phyloP scores from a whole-genome alignment of 2,888 invertebrate genomes.

The Lagria hirta region DNA sequence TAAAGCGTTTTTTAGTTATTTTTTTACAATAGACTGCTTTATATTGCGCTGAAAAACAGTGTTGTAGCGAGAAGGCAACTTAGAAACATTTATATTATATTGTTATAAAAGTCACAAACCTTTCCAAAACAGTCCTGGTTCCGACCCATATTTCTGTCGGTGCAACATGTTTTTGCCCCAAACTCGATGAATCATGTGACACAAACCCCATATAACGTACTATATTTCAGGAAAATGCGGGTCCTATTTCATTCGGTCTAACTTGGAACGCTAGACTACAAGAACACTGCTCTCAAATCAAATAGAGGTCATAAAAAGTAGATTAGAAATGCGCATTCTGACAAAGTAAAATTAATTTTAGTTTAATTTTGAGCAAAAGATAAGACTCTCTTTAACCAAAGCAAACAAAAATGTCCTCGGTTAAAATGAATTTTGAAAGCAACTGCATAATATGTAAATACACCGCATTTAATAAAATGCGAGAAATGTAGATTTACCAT shows the following conservation, averaged over 20 bases:
- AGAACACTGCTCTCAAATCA: constrained; percentile 4
- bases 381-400: background rate
- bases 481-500: no score
- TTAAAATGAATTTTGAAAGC: no score
- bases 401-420: background rate
- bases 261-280: constrained; percentile 16
- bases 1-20: no score
- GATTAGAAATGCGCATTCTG: no score
- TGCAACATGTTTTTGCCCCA: constrained; percentile 52
- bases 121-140: constrained; percentile 44
- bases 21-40: no score
- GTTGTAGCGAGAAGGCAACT: constrained; percentile 13
- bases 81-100: constrained; percentile 48
- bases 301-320: no score
- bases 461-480: no score
- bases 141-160: constrained; percentile 51
- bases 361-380: background rate
- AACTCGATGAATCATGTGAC: constrained; percentile 47
- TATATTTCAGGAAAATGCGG: constrained; percentile 31
- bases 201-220: constrained; percentile 28
- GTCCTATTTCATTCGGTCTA: constrained; percentile 23
- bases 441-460: no score
- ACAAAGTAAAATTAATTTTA: background rate
- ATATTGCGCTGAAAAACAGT: constrained; percentile 16
- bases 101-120: constrained; percentile 51